Evolutionary conservation across 2,888 invertebrate genomes (phyloP).

Genomic region (Thyatira batis): DNA sequence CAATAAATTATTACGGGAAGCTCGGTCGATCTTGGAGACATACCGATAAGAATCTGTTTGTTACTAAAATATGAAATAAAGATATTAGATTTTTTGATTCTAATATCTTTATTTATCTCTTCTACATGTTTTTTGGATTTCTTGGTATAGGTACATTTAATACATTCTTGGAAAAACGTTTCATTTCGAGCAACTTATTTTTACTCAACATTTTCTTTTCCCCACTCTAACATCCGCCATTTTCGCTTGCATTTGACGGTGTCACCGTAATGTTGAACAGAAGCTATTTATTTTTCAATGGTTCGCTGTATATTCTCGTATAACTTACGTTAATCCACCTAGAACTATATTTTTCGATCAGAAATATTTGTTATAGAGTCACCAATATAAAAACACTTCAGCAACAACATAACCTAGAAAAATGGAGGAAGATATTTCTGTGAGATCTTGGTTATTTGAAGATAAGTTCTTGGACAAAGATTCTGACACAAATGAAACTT

Average conservation of each 20-base stretch:
- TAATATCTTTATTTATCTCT: no score
- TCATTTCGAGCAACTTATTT: no score
- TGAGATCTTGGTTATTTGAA: slow-evolving; percentile 17
- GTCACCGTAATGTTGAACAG: neutral
- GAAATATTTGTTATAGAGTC: neutral
- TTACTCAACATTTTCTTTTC: neutral
- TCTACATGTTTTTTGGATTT: no score
- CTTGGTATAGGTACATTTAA: no score
- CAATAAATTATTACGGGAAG: no score
- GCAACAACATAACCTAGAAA: slow-evolving; percentile 30
- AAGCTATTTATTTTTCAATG: neutral
- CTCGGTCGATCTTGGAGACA: no score
- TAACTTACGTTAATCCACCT: neutral
- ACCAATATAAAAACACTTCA: neutral
- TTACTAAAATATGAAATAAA: no score
- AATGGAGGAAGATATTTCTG: slow-evolving; percentile 30
- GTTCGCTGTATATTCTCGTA: neutral
- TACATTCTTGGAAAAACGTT: no score
- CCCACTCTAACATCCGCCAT: neutral
- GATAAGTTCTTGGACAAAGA: slow-evolving; percentile 24
- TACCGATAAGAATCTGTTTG: no score
- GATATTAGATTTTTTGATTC: no score
- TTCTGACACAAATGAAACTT: slow-evolving; percentile 12
- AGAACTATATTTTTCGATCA: neutral
- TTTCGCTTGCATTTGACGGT: neutral